Percentiles rank a stretch among this genome's conserved stretches.
Conservation (phyloP, 2,888 invertebrate species). For the Strigamia transsilvanica region DNA sequence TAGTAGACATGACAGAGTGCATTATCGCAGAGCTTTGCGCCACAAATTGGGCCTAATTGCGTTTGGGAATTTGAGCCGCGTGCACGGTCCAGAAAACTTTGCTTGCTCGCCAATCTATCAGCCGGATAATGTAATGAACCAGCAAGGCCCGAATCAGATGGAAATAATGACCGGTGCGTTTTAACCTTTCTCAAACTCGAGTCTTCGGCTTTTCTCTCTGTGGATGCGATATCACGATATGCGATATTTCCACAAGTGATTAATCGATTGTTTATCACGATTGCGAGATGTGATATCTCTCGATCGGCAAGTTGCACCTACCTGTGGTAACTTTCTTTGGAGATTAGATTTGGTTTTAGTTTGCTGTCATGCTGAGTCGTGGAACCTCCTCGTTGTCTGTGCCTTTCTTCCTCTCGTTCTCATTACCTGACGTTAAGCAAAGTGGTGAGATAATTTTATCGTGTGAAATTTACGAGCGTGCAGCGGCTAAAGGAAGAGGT, state of each 20-base stretch:
- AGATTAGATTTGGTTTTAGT: neutral
- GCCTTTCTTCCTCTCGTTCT: neutral
- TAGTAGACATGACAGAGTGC: conserved; percentile 1
- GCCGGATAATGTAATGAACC: neutral
- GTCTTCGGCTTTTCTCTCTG: neutral
- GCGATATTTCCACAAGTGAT: no score
- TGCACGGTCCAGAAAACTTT: conserved; percentile 5
- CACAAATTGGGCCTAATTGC: conserved; percentile 28
- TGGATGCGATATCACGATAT: no score
- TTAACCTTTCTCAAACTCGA: neutral
- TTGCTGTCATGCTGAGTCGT: neutral
- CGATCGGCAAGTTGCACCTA: no score
- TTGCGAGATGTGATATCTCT: no score
- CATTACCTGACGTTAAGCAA: conserved; percentile 26
- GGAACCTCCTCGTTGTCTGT: neutral
- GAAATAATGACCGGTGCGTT: neutral
- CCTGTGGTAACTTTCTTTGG: neutral
- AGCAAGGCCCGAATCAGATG: neutral
- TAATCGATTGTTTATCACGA: no score
- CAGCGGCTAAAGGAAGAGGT: neutral
- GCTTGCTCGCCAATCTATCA: neutral
- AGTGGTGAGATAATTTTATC: conserved; percentile 33
- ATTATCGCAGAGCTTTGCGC: conserved; percentile 25
- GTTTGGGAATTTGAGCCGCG: conserved; percentile 14
- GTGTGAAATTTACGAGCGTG: neutral